These are phyloP conservation scores for Caenorhabditis brenneri DNA, from an alignment of 1,140 invertebrate genomes.

Conservation along the genomic window DNA sequence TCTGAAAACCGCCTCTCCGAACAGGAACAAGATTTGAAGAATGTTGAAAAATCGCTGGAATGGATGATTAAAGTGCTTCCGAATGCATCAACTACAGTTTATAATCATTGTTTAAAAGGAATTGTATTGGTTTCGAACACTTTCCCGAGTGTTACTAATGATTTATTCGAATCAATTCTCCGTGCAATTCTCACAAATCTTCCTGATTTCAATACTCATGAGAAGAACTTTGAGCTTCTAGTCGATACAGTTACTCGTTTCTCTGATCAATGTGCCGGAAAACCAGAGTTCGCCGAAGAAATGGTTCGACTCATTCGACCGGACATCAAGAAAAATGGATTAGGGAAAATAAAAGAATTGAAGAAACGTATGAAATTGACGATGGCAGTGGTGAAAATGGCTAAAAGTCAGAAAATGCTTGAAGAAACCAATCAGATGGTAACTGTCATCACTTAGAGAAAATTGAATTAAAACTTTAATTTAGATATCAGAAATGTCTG, in stretches of 20 bases:
- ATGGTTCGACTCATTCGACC: not conserved
- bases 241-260: not conserved
- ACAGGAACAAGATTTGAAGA: not conserved
- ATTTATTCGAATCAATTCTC: not conserved
- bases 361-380: conserved; percentile 29
- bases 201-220: conserved; percentile 5
- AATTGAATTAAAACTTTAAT: too few species aligned
- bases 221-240: conserved; percentile 25
- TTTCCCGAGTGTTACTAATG: not conserved
- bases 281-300: not conserved
- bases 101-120: conserved; percentile 24
- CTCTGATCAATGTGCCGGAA: not conserved
- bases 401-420: not conserved
- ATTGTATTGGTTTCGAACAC: not conserved
- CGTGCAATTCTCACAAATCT: not conserved
- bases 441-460: too few species aligned
- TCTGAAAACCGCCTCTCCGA: not conserved
- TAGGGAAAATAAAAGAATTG: conserved; percentile 2
- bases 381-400: conserved; percentile 17
- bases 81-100: not conserved
- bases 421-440: conserved; percentile 3
- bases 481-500: not conserved
- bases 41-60: conserved; percentile 1
- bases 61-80: conserved; percentile 15
- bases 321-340: not conserved